These are phyloP conservation scores for Solenopsis invicta DNA, from an alignment of 1,140 invertebrate species.

Conservation along the genomic window DNA sequence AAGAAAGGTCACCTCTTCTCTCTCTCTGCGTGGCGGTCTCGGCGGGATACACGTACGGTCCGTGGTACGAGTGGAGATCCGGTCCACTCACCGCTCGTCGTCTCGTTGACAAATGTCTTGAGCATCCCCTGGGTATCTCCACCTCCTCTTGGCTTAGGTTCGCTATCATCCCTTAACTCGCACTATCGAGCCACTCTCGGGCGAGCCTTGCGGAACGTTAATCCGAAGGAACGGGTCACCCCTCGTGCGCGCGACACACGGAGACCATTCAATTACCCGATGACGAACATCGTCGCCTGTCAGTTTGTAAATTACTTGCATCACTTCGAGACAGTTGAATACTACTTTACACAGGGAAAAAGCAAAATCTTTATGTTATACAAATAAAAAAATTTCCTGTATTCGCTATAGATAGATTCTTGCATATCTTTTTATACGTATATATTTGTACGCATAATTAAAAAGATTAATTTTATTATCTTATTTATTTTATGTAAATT, in stretches of 20 bases:
- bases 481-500: not conserved
- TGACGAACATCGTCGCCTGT: slow-evolving; percentile 67
- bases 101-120: slow-evolving; percentile 86
- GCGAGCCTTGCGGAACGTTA: slow-evolving; percentile 70
- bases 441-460: not conserved
- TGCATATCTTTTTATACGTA: not conserved
- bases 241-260: slow-evolving; percentile 78
- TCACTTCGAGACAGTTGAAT: not conserved
- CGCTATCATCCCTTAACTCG: slow-evolving; percentile 80
- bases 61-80: slow-evolving; percentile 78
- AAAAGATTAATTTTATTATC: not conserved
- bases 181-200: slow-evolving; percentile 76
- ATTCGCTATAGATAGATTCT: not conserved
- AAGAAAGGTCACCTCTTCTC: slow-evolving; percentile 75
- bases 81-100: slow-evolving; percentile 84
- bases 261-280: slow-evolving; percentile 82
- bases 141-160: slow-evolving; percentile 57
- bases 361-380: not conserved
- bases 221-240: slow-evolving; percentile 79
- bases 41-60: slow-evolving; percentile 82
- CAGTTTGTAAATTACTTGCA: slow-evolving; percentile 57
- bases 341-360: not conserved
- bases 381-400: not conserved
- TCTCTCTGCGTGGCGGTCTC: slow-evolving; percentile 77
- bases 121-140: slow-evolving; percentile 82